phyloP scores from a whole-genome alignment of 2,797 vertebrate genomes.

The Manis pentadactyla region DNA sequence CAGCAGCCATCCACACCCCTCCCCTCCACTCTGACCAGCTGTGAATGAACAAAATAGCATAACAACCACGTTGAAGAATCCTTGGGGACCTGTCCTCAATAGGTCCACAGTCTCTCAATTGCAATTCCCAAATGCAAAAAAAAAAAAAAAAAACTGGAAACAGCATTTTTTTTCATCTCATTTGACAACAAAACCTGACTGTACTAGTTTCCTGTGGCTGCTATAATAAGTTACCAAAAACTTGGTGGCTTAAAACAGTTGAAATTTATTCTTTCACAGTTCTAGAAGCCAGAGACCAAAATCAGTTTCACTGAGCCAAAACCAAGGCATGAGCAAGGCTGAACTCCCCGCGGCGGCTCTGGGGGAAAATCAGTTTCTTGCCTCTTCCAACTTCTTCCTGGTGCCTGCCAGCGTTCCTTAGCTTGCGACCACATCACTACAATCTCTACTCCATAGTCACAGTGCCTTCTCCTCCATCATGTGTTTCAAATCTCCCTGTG shows the following conservation, averaged over 20 bases:
- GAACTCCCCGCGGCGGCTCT: background rate
- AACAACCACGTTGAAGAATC: background rate
- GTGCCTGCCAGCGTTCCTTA: background rate
- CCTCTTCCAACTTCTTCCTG: background rate
- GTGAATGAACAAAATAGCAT: background rate
- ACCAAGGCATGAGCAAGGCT: background rate
- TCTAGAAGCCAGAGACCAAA: background rate
- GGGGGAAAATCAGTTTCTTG: background rate
- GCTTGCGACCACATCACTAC: background rate
- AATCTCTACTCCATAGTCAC: background rate
- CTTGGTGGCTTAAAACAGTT: background rate
- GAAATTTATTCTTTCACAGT: background rate
- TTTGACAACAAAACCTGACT: slow-evolving; percentile 24
- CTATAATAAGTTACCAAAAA: background rate
- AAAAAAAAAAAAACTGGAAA: background rate
- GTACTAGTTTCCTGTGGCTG: background rate
- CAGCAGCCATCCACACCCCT: background rate
- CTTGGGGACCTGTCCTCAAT: background rate
- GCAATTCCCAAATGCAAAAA: background rate
- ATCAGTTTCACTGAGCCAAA: background rate
- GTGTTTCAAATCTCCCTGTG: background rate
- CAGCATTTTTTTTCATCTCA: background rate
- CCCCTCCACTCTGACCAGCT: background rate
- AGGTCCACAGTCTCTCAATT: background rate
- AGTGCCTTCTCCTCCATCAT: background rate